Conservation (phyloP, 1,140 invertebrate species). For the Druon quercuslanigerum region DNA sequence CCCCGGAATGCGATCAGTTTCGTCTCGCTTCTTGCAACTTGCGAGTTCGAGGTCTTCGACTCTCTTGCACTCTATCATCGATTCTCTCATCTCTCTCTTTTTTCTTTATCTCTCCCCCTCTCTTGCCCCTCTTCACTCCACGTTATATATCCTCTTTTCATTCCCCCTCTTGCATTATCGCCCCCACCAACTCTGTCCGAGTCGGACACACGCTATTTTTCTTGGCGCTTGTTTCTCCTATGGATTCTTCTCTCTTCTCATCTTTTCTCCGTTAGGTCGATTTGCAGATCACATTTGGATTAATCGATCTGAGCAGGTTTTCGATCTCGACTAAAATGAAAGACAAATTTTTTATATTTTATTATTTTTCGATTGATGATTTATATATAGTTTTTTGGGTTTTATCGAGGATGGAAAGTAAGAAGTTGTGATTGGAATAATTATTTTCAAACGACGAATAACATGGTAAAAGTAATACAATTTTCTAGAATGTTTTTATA, state of each 20-base stretch:
- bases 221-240: not conserved
- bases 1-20: constrained; percentile 71
- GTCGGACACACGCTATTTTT: not conserved
- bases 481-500: too few relatives aligned
- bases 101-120: constrained; percentile 42
- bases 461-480: too few relatives aligned
- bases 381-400: too few relatives aligned
- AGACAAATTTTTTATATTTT: too few relatives aligned
- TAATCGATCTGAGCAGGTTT: too few relatives aligned
- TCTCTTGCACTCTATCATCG: constrained; percentile 52
- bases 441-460: too few relatives aligned
- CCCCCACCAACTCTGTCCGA: constrained; percentile 10
- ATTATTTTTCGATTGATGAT: too few relatives aligned
- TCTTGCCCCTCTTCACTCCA: constrained; percentile 41
- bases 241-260: not conserved
- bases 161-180: constrained; percentile 35
- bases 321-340: too few relatives aligned
- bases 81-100: constrained; percentile 48
- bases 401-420: too few relatives aligned
- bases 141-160: constrained; percentile 53
- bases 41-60: constrained; percentile 52
- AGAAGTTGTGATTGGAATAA: too few relatives aligned
- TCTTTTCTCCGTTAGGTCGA: too few relatives aligned
- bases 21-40: constrained; percentile 58
- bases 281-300: too few relatives aligned